These are phyloP conservation scores for Drosophila paramelanica DNA, from an alignment of 2,888 invertebrate genomes.

Conservation along the genomic window DNA sequence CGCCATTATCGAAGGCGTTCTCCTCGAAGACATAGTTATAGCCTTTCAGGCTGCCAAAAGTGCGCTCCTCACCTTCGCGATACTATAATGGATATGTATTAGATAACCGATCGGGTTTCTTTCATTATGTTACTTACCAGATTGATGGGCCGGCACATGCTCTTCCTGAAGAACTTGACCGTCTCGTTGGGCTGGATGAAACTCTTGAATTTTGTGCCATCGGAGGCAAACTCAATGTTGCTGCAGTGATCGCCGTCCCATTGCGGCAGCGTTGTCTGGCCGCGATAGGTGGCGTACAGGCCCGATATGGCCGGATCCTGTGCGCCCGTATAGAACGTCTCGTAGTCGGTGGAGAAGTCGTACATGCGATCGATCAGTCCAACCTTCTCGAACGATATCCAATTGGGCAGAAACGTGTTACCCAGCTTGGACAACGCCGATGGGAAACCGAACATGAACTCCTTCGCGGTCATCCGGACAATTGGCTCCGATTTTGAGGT, in stretches of 20 bases:
- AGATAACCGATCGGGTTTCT: neutral
- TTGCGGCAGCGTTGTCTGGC: conserved; percentile 90
- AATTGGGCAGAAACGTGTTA: conserved; percentile 92
- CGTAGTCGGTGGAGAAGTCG: conserved; percentile 91
- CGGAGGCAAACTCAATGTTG: conserved; percentile 91
- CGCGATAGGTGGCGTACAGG: conserved; percentile 91
- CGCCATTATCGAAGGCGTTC: conserved; percentile 92
- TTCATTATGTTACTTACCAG: conserved; percentile 87
- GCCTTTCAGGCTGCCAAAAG: conserved; percentile 88
- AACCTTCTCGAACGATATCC: conserved; percentile 94
- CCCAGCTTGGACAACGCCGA: conserved; percentile 93
- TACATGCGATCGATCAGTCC: conserved; percentile 96
- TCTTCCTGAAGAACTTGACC: conserved; percentile 92
- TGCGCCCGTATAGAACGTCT: conserved; percentile 91
- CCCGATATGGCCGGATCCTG: conserved; percentile 88
- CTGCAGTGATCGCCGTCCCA: conserved; percentile 92
- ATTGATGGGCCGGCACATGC: conserved; percentile 92
- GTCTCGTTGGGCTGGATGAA: conserved; percentile 89
- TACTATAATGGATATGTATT: conserved; percentile 85
- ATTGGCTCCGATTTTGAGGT: conserved; percentile 90
- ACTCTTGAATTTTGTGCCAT: conserved; percentile 93
- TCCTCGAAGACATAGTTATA: conserved; percentile 91
- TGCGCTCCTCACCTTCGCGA: conserved; percentile 87
- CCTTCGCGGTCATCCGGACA: conserved; percentile 92
- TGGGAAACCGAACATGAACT: conserved; percentile 95